These are phyloP conservation scores for Acrocephalus kingi DNA, from an alignment of 2,113 vertebrate genomes.

Conservation along the genomic window DNA sequence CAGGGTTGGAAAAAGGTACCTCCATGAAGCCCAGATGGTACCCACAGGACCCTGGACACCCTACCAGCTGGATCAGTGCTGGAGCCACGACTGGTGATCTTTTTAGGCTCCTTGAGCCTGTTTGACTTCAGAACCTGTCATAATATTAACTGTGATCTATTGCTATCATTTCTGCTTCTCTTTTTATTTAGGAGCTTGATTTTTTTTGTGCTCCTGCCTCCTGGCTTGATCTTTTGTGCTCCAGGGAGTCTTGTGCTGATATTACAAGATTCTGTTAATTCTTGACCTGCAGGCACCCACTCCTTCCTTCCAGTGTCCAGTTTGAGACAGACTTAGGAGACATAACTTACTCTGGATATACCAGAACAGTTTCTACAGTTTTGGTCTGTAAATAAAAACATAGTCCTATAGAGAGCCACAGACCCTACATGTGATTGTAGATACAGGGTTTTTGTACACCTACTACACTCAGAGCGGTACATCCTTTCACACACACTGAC, in stretches of 20 bases:
- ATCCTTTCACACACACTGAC: not conserved
- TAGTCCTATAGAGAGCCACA: not conserved
- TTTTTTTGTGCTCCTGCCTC: not conserved
- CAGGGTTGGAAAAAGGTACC: not conserved
- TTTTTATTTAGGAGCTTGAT: not conserved
- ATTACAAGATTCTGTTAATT: not conserved
- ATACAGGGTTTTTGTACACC: rapidly evolving
- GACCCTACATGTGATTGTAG: not conserved
- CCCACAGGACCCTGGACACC: not conserved
- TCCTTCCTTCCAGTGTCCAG: not conserved
- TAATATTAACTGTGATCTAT: not conserved
- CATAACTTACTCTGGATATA: not conserved
- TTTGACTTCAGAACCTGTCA: not conserved
- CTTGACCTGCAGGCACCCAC: not conserved
- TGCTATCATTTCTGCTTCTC: not conserved
- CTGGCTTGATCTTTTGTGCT: too few species aligned
- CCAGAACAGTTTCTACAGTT: not conserved
- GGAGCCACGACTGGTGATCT: not conserved
- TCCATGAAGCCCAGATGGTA: not conserved
- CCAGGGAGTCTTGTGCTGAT: not conserved
- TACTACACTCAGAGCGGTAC: not conserved
- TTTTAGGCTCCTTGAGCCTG: not conserved
- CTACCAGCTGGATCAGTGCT: not conserved
- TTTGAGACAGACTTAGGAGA: not conserved
- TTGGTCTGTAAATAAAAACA: not conserved